phyloP scores from a whole-genome alignment of 2,888 invertebrate genomes.

The Polyommatus icarus region DNA sequence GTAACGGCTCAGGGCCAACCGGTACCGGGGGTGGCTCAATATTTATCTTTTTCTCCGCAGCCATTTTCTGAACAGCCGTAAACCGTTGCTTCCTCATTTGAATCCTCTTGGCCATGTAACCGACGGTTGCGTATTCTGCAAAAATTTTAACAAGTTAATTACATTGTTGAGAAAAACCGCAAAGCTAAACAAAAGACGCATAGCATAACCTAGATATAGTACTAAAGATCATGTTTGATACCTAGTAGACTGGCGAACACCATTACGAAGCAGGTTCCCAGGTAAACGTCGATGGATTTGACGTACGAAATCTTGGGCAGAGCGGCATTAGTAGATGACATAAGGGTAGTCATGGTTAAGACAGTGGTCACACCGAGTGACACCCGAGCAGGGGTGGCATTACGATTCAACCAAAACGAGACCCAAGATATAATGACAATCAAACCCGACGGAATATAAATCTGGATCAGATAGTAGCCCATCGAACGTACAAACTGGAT shows the following conservation, averaged over 20 bases:
- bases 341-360: constrained; percentile 98
- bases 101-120: constrained; percentile 98
- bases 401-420: constrained; percentile 97
- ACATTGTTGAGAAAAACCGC: not conserved
- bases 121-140: constrained; percentile 98
- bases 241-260: constrained; percentile 98
- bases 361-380: constrained; percentile 97
- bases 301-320: constrained; percentile 99
- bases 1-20: constrained; percentile 78
- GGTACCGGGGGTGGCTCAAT: constrained; percentile 87
- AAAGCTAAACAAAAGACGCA: constrained; percentile 2
- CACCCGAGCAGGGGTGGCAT: constrained; percentile 96
- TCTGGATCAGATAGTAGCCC: constrained; percentile 99
- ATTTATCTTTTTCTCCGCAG: constrained; percentile 92
- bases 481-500: constrained; percentile 98
- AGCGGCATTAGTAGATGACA: constrained; percentile 97
- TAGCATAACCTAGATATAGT: constrained; percentile 10
- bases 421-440: constrained; percentile 99
- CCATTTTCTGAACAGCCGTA: constrained; percentile 93
- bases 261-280: constrained; percentile 99
- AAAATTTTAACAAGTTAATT: constrained; percentile 42
- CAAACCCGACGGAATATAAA: constrained; percentile 97
- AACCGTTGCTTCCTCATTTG: constrained; percentile 97
- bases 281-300: constrained; percentile 97
- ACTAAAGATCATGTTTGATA: constrained; percentile 62